Evolutionary conservation across 2,888 invertebrate genomes (phyloP).

Genomic region (Philereme transversata): DNA sequence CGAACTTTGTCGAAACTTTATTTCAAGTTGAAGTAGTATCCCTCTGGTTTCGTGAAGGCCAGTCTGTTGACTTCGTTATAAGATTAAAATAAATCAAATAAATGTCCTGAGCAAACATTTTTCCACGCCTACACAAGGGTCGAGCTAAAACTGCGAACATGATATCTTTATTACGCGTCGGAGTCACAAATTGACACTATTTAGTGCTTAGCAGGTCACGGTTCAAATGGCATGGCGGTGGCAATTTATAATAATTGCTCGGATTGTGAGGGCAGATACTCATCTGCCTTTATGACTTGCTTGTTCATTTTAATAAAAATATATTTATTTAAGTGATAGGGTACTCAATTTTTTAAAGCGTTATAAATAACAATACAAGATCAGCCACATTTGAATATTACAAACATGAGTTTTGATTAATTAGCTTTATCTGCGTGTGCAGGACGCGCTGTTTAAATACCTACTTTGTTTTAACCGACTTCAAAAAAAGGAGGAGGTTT

Average conservation of each 20-base stretch:
- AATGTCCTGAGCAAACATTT: constrained; percentile 24
- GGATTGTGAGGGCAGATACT: constrained; percentile 43
- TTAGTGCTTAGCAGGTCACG: constrained; percentile 37
- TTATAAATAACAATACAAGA: constrained; percentile 18
- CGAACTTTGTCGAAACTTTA: constrained; percentile 20
- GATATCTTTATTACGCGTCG: constrained; percentile 30
- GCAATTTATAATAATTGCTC: constrained; percentile 48
- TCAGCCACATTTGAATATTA: constrained; percentile 20
- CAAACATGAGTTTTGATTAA: constrained; percentile 13
- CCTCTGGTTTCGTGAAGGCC: constrained; percentile 9
- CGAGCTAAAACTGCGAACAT: constrained; percentile 21
- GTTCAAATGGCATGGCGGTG: constrained; percentile 35
- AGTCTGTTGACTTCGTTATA: constrained; percentile 11
- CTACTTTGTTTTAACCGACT: constrained; percentile 5
- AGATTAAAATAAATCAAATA: constrained; percentile 28
- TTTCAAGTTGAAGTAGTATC: constrained; percentile 12
- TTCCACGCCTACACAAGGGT: constrained; percentile 22
- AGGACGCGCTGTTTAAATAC: background rate
- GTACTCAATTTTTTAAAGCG: constrained; percentile 27
- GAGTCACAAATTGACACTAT: constrained; percentile 39
- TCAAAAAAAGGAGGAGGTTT: too few species aligned
- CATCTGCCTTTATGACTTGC: constrained; percentile 44
- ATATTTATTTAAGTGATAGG: too few species aligned
- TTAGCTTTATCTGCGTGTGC: constrained; percentile 20
- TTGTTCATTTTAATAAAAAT: constrained; percentile 46